These are phyloP conservation scores for Potamarius usumacintae DNA, from an alignment of 2,113 vertebrate species.

Conservation along the genomic window DNA sequence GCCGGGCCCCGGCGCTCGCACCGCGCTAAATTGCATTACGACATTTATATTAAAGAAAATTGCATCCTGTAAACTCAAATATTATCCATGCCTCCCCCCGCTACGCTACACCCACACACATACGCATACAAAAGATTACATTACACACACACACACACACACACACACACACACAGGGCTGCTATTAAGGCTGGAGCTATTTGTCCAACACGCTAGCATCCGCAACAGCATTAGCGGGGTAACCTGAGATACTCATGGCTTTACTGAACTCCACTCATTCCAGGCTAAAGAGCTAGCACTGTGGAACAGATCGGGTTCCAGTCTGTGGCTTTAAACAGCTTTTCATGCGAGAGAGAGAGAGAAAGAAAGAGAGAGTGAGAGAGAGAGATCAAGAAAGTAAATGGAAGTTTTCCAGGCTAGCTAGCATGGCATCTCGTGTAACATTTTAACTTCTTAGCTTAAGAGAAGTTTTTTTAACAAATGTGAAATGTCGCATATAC, in stretches of 20 bases:
- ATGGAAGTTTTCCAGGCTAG: not conserved
- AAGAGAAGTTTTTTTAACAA: not conserved
- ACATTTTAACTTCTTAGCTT: not conserved
- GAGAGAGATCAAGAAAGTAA: not conserved
- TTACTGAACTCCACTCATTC: slow-evolving; percentile 63
- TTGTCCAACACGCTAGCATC: slow-evolving; percentile 86
- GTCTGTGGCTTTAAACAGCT: slow-evolving; percentile 74
- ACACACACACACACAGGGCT: slow-evolving; percentile 49
- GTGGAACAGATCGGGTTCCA: slow-evolving; percentile 73
- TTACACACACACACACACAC: slow-evolving; percentile 50
- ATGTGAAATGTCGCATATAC: not conserved
- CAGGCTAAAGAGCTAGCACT: slow-evolving; percentile 68
- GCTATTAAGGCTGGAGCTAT: slow-evolving; percentile 84
- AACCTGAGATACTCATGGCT: slow-evolving; percentile 76
- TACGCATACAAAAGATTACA: slow-evolving; percentile 59
- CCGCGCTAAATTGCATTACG: slow-evolving; percentile 90
- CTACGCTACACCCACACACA: slow-evolving; percentile 63
- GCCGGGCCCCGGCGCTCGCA: slow-evolving; percentile 74
- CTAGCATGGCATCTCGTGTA: not conserved
- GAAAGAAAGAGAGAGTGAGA: not conserved
- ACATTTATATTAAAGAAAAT: slow-evolving; percentile 90
- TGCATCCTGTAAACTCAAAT: slow-evolving; percentile 92
- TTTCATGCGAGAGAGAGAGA: slow-evolving; percentile 46
- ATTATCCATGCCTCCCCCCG: slow-evolving; percentile 73
- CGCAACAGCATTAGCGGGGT: slow-evolving; percentile 88